Conservation (phyloP, 2,888 invertebrate genomes). For the Zhengitettix transpicula region DNA sequence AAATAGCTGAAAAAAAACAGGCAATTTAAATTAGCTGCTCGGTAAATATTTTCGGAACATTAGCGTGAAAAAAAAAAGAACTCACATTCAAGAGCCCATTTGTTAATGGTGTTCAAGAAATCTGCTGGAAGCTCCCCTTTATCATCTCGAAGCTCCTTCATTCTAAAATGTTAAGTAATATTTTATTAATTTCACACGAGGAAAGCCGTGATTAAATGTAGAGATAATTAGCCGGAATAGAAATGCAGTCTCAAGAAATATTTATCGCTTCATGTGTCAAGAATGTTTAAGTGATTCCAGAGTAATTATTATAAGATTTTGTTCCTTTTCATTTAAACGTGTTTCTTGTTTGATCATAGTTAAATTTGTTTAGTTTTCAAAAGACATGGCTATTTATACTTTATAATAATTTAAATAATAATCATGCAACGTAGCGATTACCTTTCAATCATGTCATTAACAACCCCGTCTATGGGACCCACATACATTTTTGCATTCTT, state of each 20-base stretch:
- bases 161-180: constrained; percentile 20
- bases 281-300: no score
- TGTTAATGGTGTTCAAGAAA: constrained; percentile 36
- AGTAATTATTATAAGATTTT: background rate
- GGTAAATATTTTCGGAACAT: no score
- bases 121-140: constrained; percentile 26
- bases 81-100: constrained; percentile 45
- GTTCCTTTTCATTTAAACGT: background rate
- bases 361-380: no score
- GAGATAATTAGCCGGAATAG: background rate
- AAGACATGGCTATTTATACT: no score
- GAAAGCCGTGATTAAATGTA: no score
- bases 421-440: background rate
- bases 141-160: constrained; percentile 22
- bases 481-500: constrained; percentile 36
- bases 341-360: no score
- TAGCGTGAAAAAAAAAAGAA: background rate
- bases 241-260: background rate
- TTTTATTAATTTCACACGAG: no score
- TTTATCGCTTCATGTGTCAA: background rate
- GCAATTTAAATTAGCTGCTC: no score
- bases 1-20: constrained; percentile 54
- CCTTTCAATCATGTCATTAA: constrained; percentile 16
- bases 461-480: constrained; percentile 32
- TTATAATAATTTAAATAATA: no score